Evolutionary conservation across 2,797 vertebrate genomes (phyloP).

Genomic region (Lepus oiostolus): DNA sequence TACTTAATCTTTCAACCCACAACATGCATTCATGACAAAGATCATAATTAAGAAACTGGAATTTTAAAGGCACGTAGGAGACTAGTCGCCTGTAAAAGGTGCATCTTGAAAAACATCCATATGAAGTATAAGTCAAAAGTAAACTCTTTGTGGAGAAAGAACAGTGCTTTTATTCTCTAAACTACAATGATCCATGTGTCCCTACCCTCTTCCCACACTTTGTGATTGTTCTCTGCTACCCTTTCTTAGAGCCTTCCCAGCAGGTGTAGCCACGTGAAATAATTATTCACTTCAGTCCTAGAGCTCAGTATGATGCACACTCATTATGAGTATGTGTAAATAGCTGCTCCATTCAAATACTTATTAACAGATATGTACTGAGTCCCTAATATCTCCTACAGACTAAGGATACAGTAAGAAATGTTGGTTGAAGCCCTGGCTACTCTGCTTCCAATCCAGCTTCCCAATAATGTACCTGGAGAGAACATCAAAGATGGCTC

Average conservation of each 20-base stretch:
- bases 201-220: not conserved
- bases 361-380: not conserved
- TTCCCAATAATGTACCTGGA: no score
- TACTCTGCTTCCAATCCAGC: no score
- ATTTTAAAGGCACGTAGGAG: not conserved
- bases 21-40: not conserved
- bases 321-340: not conserved
- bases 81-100: not conserved
- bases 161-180: constrained; percentile 20
- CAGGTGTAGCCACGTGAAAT: not conserved
- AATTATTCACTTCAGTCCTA: not conserved
- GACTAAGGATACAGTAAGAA: not conserved
- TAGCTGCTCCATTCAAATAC: not conserved
- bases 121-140: not conserved
- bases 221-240: not conserved
- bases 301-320: not conserved
- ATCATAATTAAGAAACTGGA: not conserved
- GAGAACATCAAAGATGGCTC: no score
- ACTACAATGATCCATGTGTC: not conserved
- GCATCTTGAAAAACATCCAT: not conserved
- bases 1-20: not conserved
- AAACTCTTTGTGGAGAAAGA: not conserved
- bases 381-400: not conserved
- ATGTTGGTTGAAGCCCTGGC: not conserved
- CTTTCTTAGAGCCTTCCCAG: constrained; percentile 26